A percentile compares a stretch with the other conserved stretches of the same genome.
These are phyloP conservation scores for Catocala fraxini DNA, from an alignment of 2,888 invertebrate genomes.

Conservation along the genomic window DNA sequence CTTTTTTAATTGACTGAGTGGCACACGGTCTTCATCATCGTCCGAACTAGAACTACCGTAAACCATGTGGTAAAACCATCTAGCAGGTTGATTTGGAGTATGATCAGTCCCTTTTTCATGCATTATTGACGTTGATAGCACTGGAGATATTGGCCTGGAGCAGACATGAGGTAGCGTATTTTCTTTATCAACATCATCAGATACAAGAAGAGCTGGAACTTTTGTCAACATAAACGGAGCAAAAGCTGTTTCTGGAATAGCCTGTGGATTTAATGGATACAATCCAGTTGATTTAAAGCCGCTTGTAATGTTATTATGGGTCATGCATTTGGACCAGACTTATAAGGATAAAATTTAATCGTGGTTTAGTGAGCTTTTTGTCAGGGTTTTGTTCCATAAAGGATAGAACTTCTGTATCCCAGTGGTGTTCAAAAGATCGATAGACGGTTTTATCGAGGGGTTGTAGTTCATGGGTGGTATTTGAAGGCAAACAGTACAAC, in stretches of 20 bases:
- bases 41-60: constrained; percentile 14
- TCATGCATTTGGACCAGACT: constrained; percentile 23
- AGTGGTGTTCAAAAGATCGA: constrained; percentile 38
- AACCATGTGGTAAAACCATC: constrained; percentile 9
- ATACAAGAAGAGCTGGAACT: neutral
- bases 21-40: constrained; percentile 7
- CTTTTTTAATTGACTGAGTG: constrained; percentile 6
- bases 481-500: constrained; percentile 37
- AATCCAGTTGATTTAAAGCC: constrained; percentile 27
- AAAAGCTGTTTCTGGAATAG: constrained; percentile 25
- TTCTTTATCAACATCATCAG: constrained; percentile 8
- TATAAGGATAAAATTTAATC: constrained; percentile 35
- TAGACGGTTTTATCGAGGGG: constrained; percentile 42
- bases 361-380: constrained; percentile 32
- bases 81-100: too few relatives aligned
- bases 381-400: constrained; percentile 29
- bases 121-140: neutral
- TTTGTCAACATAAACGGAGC: constrained; percentile 14
- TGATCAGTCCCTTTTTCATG: too few relatives aligned
- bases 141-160: constrained; percentile 2
- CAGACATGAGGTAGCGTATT: constrained; percentile 13
- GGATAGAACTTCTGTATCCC: constrained; percentile 26
- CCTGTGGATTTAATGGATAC: constrained; percentile 21
- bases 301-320: constrained; percentile 20
- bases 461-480: constrained; percentile 17